Percentiles rank a stretch among this genome's conserved stretches.
phyloP scores from a whole-genome alignment of 2,113 vertebrate genomes.

The Scomber colias region DNA sequence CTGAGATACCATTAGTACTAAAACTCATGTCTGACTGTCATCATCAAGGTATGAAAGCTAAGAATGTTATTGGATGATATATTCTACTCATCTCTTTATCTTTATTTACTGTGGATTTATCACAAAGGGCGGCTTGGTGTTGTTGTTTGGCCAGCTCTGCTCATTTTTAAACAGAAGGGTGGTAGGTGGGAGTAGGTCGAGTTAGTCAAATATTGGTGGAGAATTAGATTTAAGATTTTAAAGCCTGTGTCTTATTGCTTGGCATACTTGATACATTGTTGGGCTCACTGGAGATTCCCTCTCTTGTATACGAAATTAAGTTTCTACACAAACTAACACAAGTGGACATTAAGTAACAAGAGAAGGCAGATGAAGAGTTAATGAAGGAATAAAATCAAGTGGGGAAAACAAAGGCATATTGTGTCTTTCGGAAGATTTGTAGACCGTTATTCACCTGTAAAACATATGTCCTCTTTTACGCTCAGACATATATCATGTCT shows the following conservation, averaged over 20 bases:
- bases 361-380: neutral
- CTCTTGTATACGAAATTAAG: neutral
- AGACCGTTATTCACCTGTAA: neutral
- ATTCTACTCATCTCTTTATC: neutral
- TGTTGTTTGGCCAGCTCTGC: neutral
- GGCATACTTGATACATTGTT: neutral
- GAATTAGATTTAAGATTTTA: neutral
- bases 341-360: neutral
- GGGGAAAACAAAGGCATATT: neutral
- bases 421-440: neutral
- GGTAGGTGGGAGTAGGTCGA: neutral
- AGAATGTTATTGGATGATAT: neutral
- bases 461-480: constrained; percentile 9
- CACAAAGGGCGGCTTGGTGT: neutral
- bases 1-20: neutral
- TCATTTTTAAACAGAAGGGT: neutral
- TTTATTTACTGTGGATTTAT: neutral
- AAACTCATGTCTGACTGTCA: neutral
- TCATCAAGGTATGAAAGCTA: neutral
- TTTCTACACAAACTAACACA: too few species aligned
- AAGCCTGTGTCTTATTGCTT: neutral
- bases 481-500: neutral
- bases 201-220: neutral
- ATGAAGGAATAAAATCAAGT: neutral
- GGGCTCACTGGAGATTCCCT: neutral